These are phyloP conservation scores for Lordiphosa clarofinis DNA, from an alignment of 1,140 invertebrate species.

Conservation along the genomic window DNA sequence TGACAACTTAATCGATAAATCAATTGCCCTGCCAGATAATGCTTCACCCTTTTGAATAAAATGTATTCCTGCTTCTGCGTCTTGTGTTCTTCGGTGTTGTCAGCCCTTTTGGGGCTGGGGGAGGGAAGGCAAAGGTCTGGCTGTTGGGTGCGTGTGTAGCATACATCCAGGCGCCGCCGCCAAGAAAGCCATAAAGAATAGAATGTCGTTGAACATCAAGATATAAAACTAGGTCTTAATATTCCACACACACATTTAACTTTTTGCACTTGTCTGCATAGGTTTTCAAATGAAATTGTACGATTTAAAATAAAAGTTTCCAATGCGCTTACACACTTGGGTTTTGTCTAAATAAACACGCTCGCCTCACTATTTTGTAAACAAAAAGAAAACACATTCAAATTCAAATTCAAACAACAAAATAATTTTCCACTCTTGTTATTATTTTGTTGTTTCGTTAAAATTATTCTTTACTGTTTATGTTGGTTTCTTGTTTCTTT, in stretches of 20 bases:
- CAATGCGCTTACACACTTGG: constrained; percentile 62
- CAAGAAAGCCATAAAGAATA: constrained; percentile 36
- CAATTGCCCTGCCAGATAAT: constrained; percentile 68
- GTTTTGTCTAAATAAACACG: constrained; percentile 63
- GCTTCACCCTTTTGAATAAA: constrained; percentile 61
- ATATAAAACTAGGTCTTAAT: constrained; percentile 56
- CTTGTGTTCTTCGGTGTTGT: constrained; percentile 22
- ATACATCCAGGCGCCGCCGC: constrained; percentile 34
- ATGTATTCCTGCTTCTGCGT: constrained; percentile 33
- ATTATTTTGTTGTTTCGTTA: constrained; percentile 36
- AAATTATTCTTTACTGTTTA: constrained; percentile 24
- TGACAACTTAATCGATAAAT: constrained; percentile 78
- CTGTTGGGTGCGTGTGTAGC: constrained; percentile 43
- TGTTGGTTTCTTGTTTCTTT: constrained; percentile 28
- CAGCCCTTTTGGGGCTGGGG: background rate
- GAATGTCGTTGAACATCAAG: constrained; percentile 70
- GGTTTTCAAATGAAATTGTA: constrained; percentile 1
- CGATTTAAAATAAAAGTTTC: constrained; percentile 12
- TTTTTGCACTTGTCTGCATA: constrained; percentile 8
- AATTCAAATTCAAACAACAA: constrained; percentile 37
- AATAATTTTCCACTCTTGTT: constrained; percentile 59
- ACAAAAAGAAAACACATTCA: constrained; percentile 31
- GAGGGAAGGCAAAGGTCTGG: no score
- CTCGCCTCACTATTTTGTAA: constrained; percentile 57
- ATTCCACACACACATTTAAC: constrained; percentile 17